Evolutionary conservation across 2,113 vertebrate species (phyloP), one percentile per base, ranked within the genome.

Genomic region (Leucoraja erinaceus): DNA sequence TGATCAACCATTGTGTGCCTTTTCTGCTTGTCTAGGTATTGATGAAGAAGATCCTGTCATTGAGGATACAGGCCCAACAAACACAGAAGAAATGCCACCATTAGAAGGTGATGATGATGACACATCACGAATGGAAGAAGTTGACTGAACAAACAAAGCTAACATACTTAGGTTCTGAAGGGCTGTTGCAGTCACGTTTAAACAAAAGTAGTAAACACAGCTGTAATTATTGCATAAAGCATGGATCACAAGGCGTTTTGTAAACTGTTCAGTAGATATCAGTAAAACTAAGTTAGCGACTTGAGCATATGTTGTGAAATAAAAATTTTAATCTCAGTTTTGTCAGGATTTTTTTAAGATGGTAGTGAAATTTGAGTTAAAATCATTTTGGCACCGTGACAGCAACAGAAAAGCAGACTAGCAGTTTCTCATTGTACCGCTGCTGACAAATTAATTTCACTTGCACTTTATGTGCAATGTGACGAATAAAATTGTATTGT

Each of bases 71-170:
- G 95, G 94, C 5, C 93, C 96, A 5, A 96, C 97, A 0, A 97
- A 97, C 10, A 94, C 96, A 0, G 98, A 99, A 92, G 98, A 99
- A 93, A 99, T 99, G 98, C 99, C 98, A 0, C 97, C 97, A 14
- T 97, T 99, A 0, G 98, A 99, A 94, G 99, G 97, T 0, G 98
- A 99, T 0, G 98, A 99, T 0, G 98, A 99, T 95, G 98, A 99
- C 94, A 95, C 98, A 0, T 98, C 99, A 0, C 97, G 98, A 92
- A 99, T 99, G 98, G 98, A 99, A 94, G 98, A 99, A 93, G 98
- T 99, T 31, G 99, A 99, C 94, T 99, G 96, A 95, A 94, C 86
- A 33, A 54, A 90, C 54, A 84, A 93, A 94, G 66, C 93, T 16
- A 72, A 70, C 9, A 31, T 16, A 91, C 25, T 70, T 91, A 59